Evolutionary conservation across 2,888 invertebrate species (phyloP), one percentile per base, ranked within the genome.

Genomic region (Schrankia costaestrigalis): DNA sequence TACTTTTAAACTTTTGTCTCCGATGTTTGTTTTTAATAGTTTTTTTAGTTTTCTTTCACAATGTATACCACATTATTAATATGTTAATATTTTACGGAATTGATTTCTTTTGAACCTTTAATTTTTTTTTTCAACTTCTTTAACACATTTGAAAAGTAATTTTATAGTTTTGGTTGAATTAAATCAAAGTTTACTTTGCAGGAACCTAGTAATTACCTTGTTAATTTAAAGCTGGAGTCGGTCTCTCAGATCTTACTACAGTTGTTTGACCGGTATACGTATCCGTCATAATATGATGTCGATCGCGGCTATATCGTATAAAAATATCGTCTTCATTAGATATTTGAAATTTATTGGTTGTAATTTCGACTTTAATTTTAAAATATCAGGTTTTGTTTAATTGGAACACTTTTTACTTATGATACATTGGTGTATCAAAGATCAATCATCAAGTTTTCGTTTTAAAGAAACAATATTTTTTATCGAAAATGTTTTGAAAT

Each of bases 191-290:
- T 71, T 76, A n/a, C n/a, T 78, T 72, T 70, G 56, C 73, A 66
- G 74, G 74, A 78, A 77, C 63, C 59, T 67, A 64, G 77, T 83
- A 78, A 85, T 82, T 84, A 77, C 72, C 78, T 80, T 81, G 83
- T 85, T 84, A 82, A 82, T 82, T 78, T 73, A 70, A 75, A 76
- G 70, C 70, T 65, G 60, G 57, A 52, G 70, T 66, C 83, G 82
- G 79, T 58, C 41, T 63, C 73, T 86, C 79, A 83, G 80, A 85
- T 74, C 51, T 63, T 61, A 56, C 61, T 66, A 46, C 62, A 78
- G 71, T 71, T 66, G 79, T 74, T 62, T 59, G 75, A 77, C 78
- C 67, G 64, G 77, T 74, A 68, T 74, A 59, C 51, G 65, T 73
- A 76, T 73, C 71, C 73, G 71, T 76, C 75, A 71, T 76, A 64